Evolutionary conservation across 2,888 invertebrate species (phyloP).

Genomic region (Drosophila paramelanica): DNA sequence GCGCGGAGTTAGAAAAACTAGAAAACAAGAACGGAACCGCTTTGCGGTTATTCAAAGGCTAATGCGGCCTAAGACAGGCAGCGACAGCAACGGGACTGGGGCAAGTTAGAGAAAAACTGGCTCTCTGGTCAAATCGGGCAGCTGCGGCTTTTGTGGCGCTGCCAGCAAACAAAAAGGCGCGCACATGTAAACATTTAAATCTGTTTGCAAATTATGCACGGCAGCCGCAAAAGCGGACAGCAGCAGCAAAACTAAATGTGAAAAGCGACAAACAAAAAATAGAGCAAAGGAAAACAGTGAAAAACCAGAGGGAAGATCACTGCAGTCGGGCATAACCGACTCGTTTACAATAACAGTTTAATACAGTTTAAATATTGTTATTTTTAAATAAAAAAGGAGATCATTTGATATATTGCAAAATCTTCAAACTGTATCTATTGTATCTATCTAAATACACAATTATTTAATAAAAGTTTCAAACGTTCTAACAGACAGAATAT

Average conservation of each 20-base stretch:
- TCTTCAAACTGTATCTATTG: too few species aligned
- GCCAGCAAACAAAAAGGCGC: constrained; percentile 55
- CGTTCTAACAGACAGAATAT: too few species aligned
- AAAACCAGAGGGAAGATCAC: constrained; percentile 1
- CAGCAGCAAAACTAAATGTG: constrained; percentile 20
- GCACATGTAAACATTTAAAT: constrained; percentile 75
- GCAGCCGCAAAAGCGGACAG: constrained; percentile 37
- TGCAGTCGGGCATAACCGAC: too few species aligned
- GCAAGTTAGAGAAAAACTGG: constrained; percentile 6
- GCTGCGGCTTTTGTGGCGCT: constrained; percentile 41
- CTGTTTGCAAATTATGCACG: constrained; percentile 73
- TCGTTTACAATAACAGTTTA: too few species aligned
- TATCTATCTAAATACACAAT: too few species aligned
- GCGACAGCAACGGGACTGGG: too few species aligned
- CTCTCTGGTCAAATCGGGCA: constrained; percentile 12
- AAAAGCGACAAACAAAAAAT: constrained; percentile 10
- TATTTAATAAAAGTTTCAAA: too few species aligned
- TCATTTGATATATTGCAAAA: too few species aligned
- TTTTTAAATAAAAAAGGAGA: too few species aligned
- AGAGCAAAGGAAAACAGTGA: background rate
- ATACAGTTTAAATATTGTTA: too few species aligned
- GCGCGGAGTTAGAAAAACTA: background rate
- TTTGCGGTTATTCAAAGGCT: constrained; percentile 29
- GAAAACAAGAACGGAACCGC: background rate
- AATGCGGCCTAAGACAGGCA: background rate